A percentile compares a stretch with the other conserved stretches of the same genome.
These are phyloP conservation scores for Phlogophora meticulosa DNA, from an alignment of 2,888 invertebrate genomes.

Conservation along the genomic window DNA sequence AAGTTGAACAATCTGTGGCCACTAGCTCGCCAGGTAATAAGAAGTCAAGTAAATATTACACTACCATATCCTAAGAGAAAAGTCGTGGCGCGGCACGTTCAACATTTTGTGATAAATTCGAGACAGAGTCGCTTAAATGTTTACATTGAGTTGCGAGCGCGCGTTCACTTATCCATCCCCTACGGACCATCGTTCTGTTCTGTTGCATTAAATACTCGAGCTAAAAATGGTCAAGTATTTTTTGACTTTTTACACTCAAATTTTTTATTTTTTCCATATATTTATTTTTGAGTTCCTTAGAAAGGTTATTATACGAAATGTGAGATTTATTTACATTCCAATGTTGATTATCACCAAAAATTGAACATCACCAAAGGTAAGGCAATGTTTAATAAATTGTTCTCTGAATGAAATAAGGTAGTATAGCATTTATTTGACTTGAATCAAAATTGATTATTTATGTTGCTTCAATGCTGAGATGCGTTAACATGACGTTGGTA, in stretches of 20 bases:
- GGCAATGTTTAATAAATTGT: conserved; percentile 84
- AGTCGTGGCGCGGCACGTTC: conserved; percentile 74
- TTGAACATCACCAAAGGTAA: conserved; percentile 89
- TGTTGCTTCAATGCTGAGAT: conserved; percentile 75
- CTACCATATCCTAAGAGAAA: conserved; percentile 90
- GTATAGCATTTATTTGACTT: conserved; percentile 92
- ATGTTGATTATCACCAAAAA: conserved; percentile 86
- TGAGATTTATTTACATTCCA: conserved; percentile 88
- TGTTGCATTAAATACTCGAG: conserved; percentile 89
- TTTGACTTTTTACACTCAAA: conserved; percentile 92
- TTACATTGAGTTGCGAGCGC: conserved; percentile 71
- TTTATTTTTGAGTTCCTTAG: conserved; percentile 83
- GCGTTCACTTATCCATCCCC: conserved; percentile 73
- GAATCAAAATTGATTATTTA: conserved; percentile 72
- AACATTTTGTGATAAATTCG: conserved; percentile 73
- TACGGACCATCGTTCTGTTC: conserved; percentile 85
- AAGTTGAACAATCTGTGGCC: conserved; percentile 92
- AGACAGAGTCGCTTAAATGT: conserved; percentile 67
- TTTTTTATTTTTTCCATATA: conserved; percentile 80
- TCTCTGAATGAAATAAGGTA: conserved; percentile 87
- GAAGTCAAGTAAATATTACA: conserved; percentile 92
- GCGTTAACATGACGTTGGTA: conserved; percentile 71
- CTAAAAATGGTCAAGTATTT: conserved; percentile 91
- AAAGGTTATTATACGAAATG: conserved; percentile 80
- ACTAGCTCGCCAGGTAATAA: conserved; percentile 92